Conservation (phyloP, 2,797 vertebrate genomes). For the Fundulus diaphanus region DNA sequence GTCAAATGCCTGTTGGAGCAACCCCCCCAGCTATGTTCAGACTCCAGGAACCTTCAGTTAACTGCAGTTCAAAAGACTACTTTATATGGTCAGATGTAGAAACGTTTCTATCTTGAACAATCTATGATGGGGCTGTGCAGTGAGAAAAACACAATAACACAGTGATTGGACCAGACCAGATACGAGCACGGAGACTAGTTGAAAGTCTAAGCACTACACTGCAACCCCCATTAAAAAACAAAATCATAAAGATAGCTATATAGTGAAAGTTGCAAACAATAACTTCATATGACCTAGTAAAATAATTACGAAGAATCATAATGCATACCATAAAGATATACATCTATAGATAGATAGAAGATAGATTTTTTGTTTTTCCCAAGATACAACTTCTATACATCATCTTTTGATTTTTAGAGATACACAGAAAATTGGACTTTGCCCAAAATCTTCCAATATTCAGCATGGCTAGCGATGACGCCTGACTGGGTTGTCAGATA, state of each 20-base stretch:
- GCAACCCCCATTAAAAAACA: not conserved
- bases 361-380: not conserved
- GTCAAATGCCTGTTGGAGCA: conserved; percentile 62
- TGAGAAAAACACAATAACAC: not conserved
- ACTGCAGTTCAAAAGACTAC: not conserved
- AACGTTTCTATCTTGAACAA: not conserved
- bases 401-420: not conserved
- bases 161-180: conserved; percentile 1
- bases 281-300: not conserved
- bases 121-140: conserved; percentile 2
- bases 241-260: not conserved
- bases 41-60: not conserved
- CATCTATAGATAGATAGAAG: too few species aligned
- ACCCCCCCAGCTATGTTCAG: conserved; percentile 16
- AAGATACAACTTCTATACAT: too few species aligned
- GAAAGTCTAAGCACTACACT: not conserved
- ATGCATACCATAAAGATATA: not conserved
- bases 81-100: not conserved
- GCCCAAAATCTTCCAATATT: too few species aligned
- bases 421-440: too few species aligned
- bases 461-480: too few species aligned
- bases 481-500: not conserved
- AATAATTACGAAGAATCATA: not conserved
- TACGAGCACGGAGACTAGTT: not conserved
- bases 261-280: not conserved